Evolutionary conservation across 2,113 vertebrate species (phyloP), one percentile per base, ranked within the genome.

Genomic region (Paraplagusia blochii): DNA sequence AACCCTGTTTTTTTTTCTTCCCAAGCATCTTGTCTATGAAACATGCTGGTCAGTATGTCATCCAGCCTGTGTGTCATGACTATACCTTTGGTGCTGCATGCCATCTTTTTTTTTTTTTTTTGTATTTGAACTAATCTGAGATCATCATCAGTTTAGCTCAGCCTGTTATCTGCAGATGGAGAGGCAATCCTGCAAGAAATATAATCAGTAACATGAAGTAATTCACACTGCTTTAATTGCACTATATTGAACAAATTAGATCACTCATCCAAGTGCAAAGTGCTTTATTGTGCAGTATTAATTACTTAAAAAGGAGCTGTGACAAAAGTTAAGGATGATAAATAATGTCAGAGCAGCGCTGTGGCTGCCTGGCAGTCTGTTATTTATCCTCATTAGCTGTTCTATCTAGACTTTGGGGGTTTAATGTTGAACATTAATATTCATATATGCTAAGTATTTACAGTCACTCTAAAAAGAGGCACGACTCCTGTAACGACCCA

Each of bases 311-410:
- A 83, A 83, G 76, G 68, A 86, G 80, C 73, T 52, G 67, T 80
- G 86, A 89, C 80, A 86, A 88, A 89, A 88, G 86, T 90, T 88
- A 87, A 88, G 82, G 81, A 88, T 89, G 89, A 91, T 90, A 83
- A 90, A 90, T 87, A 83, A 76, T 73, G 80, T 84, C 79, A 81
- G 81, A 80, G 74, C 72, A 77, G 80, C 72, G 83, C 81, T 88
- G 85, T 87, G 56, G 55, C 68, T 79, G 79, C 55, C 69, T 54
- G 79, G 68, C 76, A 76, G 83, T 89, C 84, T 86, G 77, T 84
- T 87, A 89, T 91, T 86, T 85, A 87, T 90, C 86, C 89, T 90
- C 89, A 91, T 91, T 90, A 89, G 88, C 74, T 79, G 75, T 81
- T 88, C 79, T 72, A 82, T 86, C 82, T 82, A 36, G 75, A 74